A percentile compares a stretch with the other conserved stretches of the same genome.
Evolutionary conservation across 2,113 vertebrate genomes (phyloP).

Genomic region (Oncorhynchus gorbuscha): DNA sequence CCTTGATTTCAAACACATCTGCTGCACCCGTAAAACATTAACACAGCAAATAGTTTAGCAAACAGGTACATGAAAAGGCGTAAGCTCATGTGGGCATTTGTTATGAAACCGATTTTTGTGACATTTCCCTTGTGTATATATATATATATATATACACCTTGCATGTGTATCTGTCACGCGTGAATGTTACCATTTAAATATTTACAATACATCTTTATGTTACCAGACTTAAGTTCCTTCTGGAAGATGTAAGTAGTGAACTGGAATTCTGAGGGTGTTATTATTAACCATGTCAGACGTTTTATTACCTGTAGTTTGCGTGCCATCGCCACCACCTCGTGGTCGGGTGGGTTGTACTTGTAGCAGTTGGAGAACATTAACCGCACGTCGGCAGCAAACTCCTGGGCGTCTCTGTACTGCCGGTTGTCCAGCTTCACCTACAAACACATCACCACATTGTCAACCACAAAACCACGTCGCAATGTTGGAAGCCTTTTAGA

Average conservation of each 20-base stretch:
- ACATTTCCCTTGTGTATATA: too few relatives aligned
- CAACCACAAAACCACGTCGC: background rate
- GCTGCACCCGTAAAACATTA: background rate
- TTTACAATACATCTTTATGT: background rate
- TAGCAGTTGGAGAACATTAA: conserved; percentile 99
- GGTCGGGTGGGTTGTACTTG: conserved; percentile 97
- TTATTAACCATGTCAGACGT: background rate
- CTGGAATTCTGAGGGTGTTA: background rate
- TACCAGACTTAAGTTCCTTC: background rate
- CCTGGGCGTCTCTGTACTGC: conserved; percentile 92
- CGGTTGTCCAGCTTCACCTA: conserved; percentile 90
- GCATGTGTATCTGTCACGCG: too few relatives aligned
- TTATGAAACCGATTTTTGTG: too few relatives aligned
- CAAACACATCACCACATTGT: conserved; percentile 25
- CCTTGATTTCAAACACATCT: too few relatives aligned
- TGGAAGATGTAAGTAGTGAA: background rate
- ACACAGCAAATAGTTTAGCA: background rate
- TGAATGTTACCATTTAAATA: too few relatives aligned
- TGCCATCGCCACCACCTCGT: conserved; percentile 96
- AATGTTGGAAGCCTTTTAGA: background rate
- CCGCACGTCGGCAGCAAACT: conserved; percentile 93
- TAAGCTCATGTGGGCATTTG: too few relatives aligned
- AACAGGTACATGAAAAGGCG: too few relatives aligned
- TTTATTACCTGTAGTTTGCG: conserved; percentile 88
- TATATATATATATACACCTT: too few relatives aligned